A percentile compares a stretch with the other conserved stretches of the same genome.
Conservation (phyloP, 2,113 vertebrate species). For the Silurus asotus region DNA sequence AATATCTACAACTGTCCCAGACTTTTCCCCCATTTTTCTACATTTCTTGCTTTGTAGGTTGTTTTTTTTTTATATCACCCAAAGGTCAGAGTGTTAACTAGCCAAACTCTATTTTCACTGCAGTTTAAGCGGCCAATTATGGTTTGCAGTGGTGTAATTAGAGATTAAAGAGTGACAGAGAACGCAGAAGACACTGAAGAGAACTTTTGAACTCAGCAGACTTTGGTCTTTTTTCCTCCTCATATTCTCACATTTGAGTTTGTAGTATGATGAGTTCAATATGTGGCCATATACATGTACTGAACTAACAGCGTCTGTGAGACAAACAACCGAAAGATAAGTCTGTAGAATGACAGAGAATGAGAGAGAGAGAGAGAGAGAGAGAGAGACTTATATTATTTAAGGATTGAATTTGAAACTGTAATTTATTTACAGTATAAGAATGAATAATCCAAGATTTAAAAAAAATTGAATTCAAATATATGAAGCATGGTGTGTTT, state of each 20-base stretch:
- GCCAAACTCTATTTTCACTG: conserved; percentile 65
- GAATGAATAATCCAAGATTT: background rate
- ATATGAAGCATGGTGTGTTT: background rate
- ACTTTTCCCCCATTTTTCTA: background rate
- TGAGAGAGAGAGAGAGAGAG: background rate
- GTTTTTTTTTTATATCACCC: conserved; percentile 18
- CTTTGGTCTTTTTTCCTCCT: conserved; percentile 69
- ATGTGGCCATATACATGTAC: conserved; percentile 8
- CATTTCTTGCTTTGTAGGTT: conserved; percentile 43
- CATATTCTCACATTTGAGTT: conserved; percentile 16
- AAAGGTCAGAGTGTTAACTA: conserved; percentile 59
- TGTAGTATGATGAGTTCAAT: conserved; percentile 20
- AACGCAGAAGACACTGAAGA: conserved; percentile 46
- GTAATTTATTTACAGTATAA: too few relatives aligned
- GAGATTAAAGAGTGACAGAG: conserved; percentile 74
- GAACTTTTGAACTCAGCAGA: conserved; percentile 70
- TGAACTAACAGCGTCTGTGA: background rate
- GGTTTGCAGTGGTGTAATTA: conserved; percentile 69
- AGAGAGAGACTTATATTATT: background rate
- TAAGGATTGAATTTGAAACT: too few relatives aligned
- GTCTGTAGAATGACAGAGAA: background rate
- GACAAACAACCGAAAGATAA: conserved; percentile 17
- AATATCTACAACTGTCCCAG: conserved; percentile 11
- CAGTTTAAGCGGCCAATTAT: conserved; percentile 75
- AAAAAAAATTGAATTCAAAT: background rate